Evolutionary conservation across 2,113 vertebrate genomes (phyloP), one percentile per base, ranked within the genome.

Genomic region (Edolisoma coerulescens): DNA sequence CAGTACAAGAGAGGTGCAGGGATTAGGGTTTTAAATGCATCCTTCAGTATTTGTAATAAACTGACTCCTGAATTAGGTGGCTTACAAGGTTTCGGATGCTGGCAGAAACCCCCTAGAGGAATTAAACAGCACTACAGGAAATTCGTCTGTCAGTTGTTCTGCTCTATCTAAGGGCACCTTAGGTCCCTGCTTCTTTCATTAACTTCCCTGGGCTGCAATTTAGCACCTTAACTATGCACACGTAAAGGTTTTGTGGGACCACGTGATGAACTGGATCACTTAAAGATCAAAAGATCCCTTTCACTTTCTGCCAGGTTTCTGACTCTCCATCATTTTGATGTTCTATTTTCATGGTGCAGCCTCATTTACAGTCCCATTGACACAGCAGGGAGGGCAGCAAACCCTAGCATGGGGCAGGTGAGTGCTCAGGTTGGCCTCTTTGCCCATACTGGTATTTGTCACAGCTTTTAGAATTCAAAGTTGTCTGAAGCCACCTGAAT

Each of bases 401-500:
- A 73, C 9, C 39, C 13, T n/a, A 35, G 1, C 0, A 1, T 0
- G 32, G n/a, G 41, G 41, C 67, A 57, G 17, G 5, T n/a, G 18
- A 41, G 26, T 13, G 26, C 37, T 73, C 53, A 27, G 19, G 67
- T 5, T 82, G 61, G 28, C 33, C 69, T 82, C 57, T 35, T 70
- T 65, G 45, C 18, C 0, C 2, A 53, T 10, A 45, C 14, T 3
- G 2, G 10, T 39, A 71, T 47, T 41, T 76, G 45, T 37, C 44
- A 84, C 47, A 63, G 8, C n/a, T 77, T 73, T 61, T 28, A 70
- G 54, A 85, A 87, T 44, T 56, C 56, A 15, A 17, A 80, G 44
- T 6, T 49, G 12, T 50, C 59, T 78, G 41, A 76, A 93, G 64
- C 44, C 16, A 68, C 30, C 18, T 26, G 35, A 44, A 76, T 21